A percentile compares a stretch with the other conserved stretches of the same genome.
Evolutionary conservation across 2,797 vertebrate genomes (phyloP).

Genomic region (Ciconia nigra): DNA sequence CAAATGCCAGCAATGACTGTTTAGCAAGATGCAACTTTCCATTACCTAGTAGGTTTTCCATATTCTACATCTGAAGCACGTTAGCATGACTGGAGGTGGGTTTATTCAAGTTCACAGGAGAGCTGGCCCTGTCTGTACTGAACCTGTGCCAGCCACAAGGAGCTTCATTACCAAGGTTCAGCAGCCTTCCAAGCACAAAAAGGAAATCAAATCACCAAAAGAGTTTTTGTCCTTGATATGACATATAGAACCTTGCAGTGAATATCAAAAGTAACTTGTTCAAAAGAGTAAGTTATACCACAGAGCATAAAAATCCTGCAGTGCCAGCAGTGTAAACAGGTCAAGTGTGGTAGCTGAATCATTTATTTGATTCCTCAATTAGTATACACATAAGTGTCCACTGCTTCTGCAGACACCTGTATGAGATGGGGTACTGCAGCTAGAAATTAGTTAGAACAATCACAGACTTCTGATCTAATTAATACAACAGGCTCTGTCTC

Average conservation of each 20-base stretch:
- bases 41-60: not conserved
- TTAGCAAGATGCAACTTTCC: not conserved
- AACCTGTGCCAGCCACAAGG: not conserved
- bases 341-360: not conserved
- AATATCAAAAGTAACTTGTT: not conserved
- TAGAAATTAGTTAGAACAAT: not conserved
- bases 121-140: not conserved
- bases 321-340: not conserved
- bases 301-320: not conserved
- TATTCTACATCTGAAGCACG: not conserved
- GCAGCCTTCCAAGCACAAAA: not conserved
- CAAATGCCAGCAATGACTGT: not conserved
- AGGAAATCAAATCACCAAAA: not conserved
- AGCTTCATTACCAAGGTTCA: not conserved
- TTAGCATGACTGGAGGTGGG: not conserved
- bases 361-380: not conserved
- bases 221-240: not conserved
- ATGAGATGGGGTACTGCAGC: not conserved
- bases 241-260: not conserved
- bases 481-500: not conserved
- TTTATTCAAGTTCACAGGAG: not conserved
- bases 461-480: not conserved
- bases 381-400: not conserved
- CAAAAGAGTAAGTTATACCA: not conserved
- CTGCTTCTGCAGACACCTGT: not conserved